Evolutionary conservation across 30 jellyfish, hydroid and myxozoan genomes (phyloP).

Genomic region (Cassiopea xamachana): DNA sequence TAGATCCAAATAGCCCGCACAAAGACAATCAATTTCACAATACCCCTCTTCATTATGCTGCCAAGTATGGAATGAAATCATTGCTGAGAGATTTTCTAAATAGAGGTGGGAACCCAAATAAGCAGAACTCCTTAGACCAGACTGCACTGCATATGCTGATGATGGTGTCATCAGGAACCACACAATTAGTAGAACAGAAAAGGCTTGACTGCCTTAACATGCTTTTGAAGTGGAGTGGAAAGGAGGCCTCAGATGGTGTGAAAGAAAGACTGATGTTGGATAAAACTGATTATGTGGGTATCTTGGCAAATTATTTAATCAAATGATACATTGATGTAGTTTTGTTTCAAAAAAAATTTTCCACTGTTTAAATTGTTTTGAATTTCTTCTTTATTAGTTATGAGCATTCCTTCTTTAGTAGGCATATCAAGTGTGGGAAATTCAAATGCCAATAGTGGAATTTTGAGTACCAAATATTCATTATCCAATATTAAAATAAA

Average conservation of each 20-base stretch:
- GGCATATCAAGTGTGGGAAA: too few relatives aligned
- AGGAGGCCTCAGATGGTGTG: constrained; percentile 37
- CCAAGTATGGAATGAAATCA: constrained; percentile 74
- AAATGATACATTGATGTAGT: neutral
- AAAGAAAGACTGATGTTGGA: constrained; percentile 49
- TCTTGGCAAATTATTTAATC: neutral
- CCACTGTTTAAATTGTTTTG: neutral
- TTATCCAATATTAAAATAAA: too few relatives aligned
- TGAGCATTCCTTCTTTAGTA: too few relatives aligned
- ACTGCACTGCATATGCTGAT: constrained; percentile 75
- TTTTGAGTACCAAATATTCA: too few relatives aligned
- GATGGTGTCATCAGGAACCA: constrained; percentile 35
- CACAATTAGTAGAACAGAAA: constrained; percentile 37
- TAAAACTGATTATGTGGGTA: constrained; percentile 45
- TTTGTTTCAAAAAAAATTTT: too few relatives aligned
- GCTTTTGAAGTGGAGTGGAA: constrained; percentile 75
- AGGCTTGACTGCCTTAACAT: constrained; percentile 74
- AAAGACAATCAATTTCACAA: constrained; percentile 46
- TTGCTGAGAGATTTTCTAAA: constrained; percentile 62
- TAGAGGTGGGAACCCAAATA: constrained; percentile 86
- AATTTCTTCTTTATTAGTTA: too few relatives aligned
- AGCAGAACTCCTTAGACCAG: constrained; percentile 52
- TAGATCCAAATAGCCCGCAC: constrained; percentile 63
- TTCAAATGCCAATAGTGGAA: too few relatives aligned
- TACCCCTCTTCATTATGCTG: constrained; percentile 75